These are phyloP conservation scores for Subacronicta megacephala DNA, from an alignment of 2,888 invertebrate genomes.

Conservation along the genomic window DNA sequence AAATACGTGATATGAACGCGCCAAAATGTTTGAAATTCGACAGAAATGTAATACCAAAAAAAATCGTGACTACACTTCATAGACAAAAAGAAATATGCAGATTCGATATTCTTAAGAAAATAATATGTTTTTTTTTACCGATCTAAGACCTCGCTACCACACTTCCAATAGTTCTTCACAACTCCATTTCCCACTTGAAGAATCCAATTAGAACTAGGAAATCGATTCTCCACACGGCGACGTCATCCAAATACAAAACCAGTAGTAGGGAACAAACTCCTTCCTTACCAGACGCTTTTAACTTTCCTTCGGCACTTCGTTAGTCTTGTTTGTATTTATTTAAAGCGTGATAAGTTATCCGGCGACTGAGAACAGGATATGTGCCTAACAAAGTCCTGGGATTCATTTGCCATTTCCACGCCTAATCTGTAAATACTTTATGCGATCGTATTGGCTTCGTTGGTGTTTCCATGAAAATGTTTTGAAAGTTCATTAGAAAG, in stretches of 20 bases:
- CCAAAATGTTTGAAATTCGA: no score
- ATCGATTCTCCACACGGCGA: constrained; percentile 15
- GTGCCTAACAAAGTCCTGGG: constrained; percentile 67
- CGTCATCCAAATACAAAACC: constrained; percentile 20
- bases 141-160: background rate
- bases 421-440: constrained; percentile 61
- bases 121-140: no score
- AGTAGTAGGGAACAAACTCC: constrained; percentile 66
- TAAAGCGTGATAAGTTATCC: constrained; percentile 84
- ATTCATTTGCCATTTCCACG: constrained; percentile 69
- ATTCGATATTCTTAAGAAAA: no score
- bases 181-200: background rate
- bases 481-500: constrained; percentile 15
- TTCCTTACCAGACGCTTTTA: constrained; percentile 81
- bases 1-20: no score
- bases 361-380: constrained; percentile 81
- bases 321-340: constrained; percentile 86
- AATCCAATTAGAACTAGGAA: constrained; percentile 29
- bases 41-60: no score
- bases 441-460: constrained; percentile 36
- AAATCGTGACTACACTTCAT: no score
- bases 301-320: constrained; percentile 87
- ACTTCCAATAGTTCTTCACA: background rate
- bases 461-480: constrained; percentile 32
- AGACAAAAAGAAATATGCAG: no score